Conservation (phyloP, 2,113 vertebrate genomes). For the Talpa occidentalis region DNA sequence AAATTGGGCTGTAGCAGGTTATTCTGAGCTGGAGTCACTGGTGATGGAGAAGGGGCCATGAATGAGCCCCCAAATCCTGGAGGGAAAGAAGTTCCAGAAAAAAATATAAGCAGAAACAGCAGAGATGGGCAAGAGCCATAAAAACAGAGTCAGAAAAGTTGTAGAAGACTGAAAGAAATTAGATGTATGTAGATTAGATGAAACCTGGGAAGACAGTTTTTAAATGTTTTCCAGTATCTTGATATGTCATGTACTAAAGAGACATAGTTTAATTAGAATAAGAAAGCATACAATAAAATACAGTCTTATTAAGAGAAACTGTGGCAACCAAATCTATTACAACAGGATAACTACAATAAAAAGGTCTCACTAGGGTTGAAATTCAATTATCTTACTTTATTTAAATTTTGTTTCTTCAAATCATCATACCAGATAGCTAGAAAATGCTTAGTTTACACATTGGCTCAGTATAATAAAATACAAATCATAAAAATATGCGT, state of each 20-base stretch:
- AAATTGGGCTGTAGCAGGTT: conserved; percentile 92
- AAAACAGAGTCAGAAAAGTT: neutral
- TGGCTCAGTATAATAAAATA: neutral
- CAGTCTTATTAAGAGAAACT: neutral
- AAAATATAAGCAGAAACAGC: conserved; percentile 47
- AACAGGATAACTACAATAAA: neutral
- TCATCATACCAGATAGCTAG: neutral
- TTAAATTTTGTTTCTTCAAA: conserved; percentile 34
- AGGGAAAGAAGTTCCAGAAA: conserved; percentile 46
- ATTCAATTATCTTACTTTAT: neutral
- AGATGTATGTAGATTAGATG: neutral
- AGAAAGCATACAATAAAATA: neutral
- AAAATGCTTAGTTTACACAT: conserved; percentile 9
- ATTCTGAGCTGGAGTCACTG: conserved; percentile 90
- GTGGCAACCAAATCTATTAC: neutral
- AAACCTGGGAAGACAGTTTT: neutral
- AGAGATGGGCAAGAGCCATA: neutral
- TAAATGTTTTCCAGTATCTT: neutral
- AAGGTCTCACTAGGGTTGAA: neutral
- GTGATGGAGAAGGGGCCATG: conserved; percentile 88
- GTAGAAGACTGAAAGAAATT: neutral
- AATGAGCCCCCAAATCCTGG: conserved; percentile 90
- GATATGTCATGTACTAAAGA: neutral
- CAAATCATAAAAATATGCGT: neutral
- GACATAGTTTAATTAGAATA: conserved; percentile 10